A percentile compares a stretch with the other conserved stretches of the same genome.
Evolutionary conservation across 2,113 vertebrate genomes (phyloP).

Genomic region (Grus americana): DNA sequence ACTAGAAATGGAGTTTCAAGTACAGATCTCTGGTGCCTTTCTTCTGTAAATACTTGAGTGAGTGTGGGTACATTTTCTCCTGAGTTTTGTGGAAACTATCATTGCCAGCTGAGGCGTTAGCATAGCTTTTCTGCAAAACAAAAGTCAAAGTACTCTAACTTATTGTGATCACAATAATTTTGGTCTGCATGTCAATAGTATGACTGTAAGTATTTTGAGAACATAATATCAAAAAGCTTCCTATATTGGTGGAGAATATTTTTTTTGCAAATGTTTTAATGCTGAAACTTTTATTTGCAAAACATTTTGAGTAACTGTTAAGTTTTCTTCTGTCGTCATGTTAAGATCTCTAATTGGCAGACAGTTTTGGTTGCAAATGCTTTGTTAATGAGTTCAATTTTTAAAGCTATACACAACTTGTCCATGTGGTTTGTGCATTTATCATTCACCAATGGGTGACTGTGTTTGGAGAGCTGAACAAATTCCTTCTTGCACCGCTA

Average conservation of each 20-base stretch:
- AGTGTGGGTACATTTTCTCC: not conserved
- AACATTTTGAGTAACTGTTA: not conserved
- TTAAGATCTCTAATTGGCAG: not conserved
- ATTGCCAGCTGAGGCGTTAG: not conserved
- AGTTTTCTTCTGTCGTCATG: not conserved
- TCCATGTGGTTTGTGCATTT: not conserved
- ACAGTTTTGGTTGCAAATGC: not conserved
- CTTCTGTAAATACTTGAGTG: not conserved
- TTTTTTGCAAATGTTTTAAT: not conserved
- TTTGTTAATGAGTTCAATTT: not conserved
- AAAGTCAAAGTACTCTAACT: not conserved
- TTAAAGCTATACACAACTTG: not conserved
- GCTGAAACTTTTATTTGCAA: not conserved
- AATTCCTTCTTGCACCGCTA: not conserved
- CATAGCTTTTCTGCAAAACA: not conserved
- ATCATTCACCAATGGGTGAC: not conserved
- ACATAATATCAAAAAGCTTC: not conserved
- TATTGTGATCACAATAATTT: not conserved
- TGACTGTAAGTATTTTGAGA: not conserved
- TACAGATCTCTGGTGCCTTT: not conserved
- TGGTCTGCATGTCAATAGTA: not conserved
- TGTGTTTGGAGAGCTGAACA: not conserved
- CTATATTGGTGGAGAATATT: not conserved
- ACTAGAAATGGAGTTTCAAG: not conserved
- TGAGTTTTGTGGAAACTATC: not conserved